Base-by-base conservation (phyloP, 1,140 invertebrate genomes). In the Doryteuthis pealeii region DNA sequence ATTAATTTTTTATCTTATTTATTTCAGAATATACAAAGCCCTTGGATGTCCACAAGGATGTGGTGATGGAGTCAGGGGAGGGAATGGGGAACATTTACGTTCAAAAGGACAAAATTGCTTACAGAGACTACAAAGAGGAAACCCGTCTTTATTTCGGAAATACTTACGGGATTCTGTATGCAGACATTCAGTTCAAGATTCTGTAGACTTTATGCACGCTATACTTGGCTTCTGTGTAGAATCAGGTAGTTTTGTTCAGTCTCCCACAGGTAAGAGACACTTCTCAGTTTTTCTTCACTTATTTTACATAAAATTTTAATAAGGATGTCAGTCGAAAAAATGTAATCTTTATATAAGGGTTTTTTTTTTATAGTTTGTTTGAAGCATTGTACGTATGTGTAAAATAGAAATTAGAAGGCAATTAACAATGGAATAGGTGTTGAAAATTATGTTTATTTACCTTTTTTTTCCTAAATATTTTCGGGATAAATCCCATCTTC, bases 191-290 rank as follows among this genome's bases (percentile, higher is more conserved):
- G 88, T 98, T 30, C 88, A 92, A 2, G 95, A 96, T 71, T 91
- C 98, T 15, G 86, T 99, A 3, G 96, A 99, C 82, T 95, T 98
- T 83, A 93, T 99, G 66, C 98, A 99, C 87, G 92, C 96, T 6
- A 96, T 98, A 81, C 91, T 98, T 54, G 96, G 95, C 26, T 99
- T 96, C 86, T 99, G 98, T 88, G 91, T 95, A 68, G 96, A 98
- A 87, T 94, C 95, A 33, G 92, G 76, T 92, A 92, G 71, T 62
- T 43, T 76, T 67, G 66, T 74, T 45, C 80, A 81, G 71, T 82
- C 78, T 31, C 81, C 82, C 71, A 76, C 79, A 78, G 76, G 82
- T 80, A 72, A 62, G n/a, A n/a, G n/a, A n/a, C n/a, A n/a, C n/a
- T n/a, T n/a, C n/a, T n/a, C n/a, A n/a, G n/a, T n/a, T n/a, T n/a